These are phyloP conservation scores for Loriculus beryllinus DNA, from an alignment of 2,797 vertebrate genomes.

Conservation along the genomic window DNA sequence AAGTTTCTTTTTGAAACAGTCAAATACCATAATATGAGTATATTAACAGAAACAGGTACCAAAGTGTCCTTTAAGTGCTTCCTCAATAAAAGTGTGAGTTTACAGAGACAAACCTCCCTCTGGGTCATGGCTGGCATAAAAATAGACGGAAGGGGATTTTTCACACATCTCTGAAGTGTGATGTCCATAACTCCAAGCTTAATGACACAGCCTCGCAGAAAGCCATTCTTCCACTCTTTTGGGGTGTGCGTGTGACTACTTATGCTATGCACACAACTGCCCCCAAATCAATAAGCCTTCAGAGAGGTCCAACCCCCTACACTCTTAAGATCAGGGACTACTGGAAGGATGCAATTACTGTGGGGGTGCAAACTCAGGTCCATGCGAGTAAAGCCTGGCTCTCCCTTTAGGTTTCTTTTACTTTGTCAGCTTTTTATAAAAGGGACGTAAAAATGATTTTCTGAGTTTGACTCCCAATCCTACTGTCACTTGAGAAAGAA, in stretches of 20 bases:
- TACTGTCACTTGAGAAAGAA: not conserved
- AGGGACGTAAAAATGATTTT: not conserved
- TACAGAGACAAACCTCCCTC: not conserved
- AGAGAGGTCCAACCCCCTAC: not conserved
- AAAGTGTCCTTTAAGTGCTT: not conserved
- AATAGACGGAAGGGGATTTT: not conserved
- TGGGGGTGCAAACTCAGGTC: not conserved
- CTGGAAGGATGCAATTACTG: not conserved
- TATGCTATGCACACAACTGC: accelerated
- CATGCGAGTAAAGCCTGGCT: accelerated
- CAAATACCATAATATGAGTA: not conserved
- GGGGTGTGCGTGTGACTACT: not conserved
- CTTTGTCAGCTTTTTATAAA: not conserved
- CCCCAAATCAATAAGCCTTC: not conserved
- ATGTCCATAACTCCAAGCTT: not conserved
- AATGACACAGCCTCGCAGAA: not conserved
- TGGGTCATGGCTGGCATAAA: not conserved
- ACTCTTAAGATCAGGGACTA: accelerated
- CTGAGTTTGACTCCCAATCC: not conserved
- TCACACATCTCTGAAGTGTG: not conserved
- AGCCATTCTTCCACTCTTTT: not conserved
- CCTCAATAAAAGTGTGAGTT: not conserved
- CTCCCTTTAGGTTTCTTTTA: not conserved
- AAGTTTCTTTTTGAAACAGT: not conserved
- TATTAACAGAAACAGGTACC: not conserved